phyloP scores from a whole-genome alignment of 2,888 invertebrate species.

The Epiblema foenella region DNA sequence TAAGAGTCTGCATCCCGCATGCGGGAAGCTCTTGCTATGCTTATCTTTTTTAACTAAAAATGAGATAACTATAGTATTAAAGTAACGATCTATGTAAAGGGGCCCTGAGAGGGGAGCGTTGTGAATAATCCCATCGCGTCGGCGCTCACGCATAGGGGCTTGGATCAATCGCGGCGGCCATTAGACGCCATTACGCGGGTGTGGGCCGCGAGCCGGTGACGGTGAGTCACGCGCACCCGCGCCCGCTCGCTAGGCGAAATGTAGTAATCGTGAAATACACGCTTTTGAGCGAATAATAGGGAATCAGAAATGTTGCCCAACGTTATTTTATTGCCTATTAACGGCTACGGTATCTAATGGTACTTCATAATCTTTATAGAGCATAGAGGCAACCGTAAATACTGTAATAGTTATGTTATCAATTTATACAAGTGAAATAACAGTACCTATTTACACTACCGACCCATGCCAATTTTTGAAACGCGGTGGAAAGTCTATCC shows the following conservation, averaged over 20 bases:
- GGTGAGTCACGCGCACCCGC: constrained; percentile 27
- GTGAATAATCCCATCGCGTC: background rate
- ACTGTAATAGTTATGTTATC: background rate
- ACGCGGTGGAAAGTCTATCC: no score
- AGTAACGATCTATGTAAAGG: no score
- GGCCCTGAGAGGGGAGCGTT: no score
- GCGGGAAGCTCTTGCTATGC: no score
- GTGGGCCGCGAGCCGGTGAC: constrained; percentile 29
- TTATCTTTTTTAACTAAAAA: no score
- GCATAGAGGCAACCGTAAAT: background rate
- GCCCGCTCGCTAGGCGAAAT: background rate
- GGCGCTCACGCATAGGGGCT: constrained; percentile 18
- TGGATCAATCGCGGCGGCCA: constrained; percentile 36
- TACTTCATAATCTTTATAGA: background rate
- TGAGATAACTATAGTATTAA: no score
- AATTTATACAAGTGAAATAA: background rate
- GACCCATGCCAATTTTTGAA: background rate
- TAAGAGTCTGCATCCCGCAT: no score
- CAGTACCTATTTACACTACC: background rate
- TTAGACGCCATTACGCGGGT: constrained; percentile 40
- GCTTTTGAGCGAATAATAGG: background rate
- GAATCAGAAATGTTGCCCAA: constrained; percentile 1
- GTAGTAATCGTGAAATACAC: constrained; percentile 11
- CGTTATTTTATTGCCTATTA: background rate
- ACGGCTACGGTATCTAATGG: background rate